A percentile compares a stretch with the other conserved stretches of the same genome.
These are phyloP conservation scores for Conistra vaccinii DNA, from an alignment of 2,888 invertebrate species.

Conservation along the genomic window DNA sequence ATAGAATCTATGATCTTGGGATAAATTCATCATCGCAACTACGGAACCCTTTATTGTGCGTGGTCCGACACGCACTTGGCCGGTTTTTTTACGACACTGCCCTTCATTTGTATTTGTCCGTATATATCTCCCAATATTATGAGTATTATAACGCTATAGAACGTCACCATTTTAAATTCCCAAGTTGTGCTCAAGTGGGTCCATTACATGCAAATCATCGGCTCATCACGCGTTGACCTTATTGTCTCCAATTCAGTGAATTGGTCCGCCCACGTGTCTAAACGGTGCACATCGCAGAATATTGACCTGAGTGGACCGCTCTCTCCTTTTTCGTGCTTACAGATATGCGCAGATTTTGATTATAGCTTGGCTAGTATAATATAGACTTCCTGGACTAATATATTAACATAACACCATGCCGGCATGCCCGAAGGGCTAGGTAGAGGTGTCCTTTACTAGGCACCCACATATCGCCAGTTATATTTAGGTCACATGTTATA, in stretches of 20 bases:
- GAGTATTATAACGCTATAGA: not conserved
- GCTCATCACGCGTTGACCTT: slow-evolving; percentile 63
- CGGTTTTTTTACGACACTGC: too few species aligned
- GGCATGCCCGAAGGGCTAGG: too few species aligned
- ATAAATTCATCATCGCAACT: too few species aligned
- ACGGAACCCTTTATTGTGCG: too few species aligned
- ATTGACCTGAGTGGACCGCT: slow-evolving; percentile 44
- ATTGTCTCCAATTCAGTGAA: slow-evolving; percentile 70
- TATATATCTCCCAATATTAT: not conserved
- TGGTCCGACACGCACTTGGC: too few species aligned
- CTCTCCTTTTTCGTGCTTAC: slow-evolving; percentile 27
- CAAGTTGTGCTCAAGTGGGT: slow-evolving; percentile 29
- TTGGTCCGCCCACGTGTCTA: slow-evolving; percentile 61
- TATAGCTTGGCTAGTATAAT: not conserved
- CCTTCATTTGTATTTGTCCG: not conserved
- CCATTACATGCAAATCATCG: slow-evolving; percentile 57
- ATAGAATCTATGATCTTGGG: too few species aligned
- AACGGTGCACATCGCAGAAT: slow-evolving; percentile 25
- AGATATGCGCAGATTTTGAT: not conserved
- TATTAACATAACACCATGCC: too few species aligned
- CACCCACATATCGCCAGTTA: too few species aligned
- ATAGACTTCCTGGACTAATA: not conserved
- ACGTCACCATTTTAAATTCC: slow-evolving; percentile 28
- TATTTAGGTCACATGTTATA: too few species aligned
- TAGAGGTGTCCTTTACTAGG: too few species aligned